phyloP scores from a whole-genome alignment of 2,888 invertebrate species.

The Amblyjoppa fuscipennis region DNA sequence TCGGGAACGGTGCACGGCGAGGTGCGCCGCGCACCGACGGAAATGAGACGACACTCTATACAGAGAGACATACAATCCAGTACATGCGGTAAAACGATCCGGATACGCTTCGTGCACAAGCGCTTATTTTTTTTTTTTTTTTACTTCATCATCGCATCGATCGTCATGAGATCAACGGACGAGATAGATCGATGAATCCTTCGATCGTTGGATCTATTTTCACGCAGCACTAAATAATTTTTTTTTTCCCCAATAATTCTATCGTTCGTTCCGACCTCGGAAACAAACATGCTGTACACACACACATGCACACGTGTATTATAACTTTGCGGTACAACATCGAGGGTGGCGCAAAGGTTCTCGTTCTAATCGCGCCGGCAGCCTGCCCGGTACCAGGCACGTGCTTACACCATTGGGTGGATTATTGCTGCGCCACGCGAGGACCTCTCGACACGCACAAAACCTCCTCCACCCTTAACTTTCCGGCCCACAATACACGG shows the following conservation, averaged over 20 bases:
- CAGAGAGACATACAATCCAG: neutral
- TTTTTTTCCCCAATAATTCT: neutral
- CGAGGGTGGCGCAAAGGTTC: constrained; percentile 34
- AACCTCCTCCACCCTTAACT: neutral
- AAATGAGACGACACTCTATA: constrained; percentile 26
- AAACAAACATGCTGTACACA: neutral
- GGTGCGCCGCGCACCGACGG: constrained; percentile 8
- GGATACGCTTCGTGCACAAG: constrained; percentile 28
- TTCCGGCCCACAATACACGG: no score
- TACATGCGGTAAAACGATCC: constrained; percentile 11
- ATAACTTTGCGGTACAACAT: no score
- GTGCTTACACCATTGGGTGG: constrained; percentile 24
- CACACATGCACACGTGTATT: no score
- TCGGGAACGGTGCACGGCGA: neutral
- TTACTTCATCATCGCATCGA: neutral
- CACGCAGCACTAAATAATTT: neutral
- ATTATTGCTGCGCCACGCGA: constrained; percentile 50
- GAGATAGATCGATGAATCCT: neutral
- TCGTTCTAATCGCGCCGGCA: constrained; percentile 23
- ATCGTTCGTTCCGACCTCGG: constrained; percentile 12
- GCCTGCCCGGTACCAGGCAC: constrained; percentile 61
- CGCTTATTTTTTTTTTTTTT: neutral
- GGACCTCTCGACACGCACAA: neutral
- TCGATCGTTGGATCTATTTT: neutral
- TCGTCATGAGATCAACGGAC: neutral